Evolutionary conservation across 2,888 invertebrate genomes (phyloP), one percentile per base, ranked within the genome.

Genomic region (Exocentrus adspersus): DNA sequence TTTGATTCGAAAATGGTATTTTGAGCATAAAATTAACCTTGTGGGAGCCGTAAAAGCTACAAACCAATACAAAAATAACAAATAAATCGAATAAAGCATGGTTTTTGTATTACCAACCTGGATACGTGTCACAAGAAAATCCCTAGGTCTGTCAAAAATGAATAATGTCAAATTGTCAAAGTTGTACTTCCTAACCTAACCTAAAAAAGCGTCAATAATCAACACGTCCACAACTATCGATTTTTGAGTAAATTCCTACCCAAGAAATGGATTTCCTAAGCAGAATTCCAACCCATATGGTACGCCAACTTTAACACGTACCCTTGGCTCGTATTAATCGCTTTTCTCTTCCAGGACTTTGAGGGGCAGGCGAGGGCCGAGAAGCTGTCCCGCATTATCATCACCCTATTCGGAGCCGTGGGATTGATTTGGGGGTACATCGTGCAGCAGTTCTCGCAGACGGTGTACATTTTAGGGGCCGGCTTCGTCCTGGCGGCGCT

Each of bases 371-470:
- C 91, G 10, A 90, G 90, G 80, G 96, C 97, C 1, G 97, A 97
- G 81, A 92, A 90, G 78, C 84, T 94, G 59, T 97, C 95, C 46
- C 88, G 97, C 78, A 89, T 94, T 10, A 96, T 97, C 58, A 94
- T 97, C 64, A 90, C 94, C 7, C 80, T 95, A 45, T 97, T 96
- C 85, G 96, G 95, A 65, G 92, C 90, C 68, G 93, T 96, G 57
- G 97, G 97, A 6, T 87, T 97, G 60, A 85, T 92, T 58, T 96
- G 95, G 93, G 97, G 97, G 37, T 97, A 94, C 76, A 88, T 93
- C 52, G 94, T 95, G 70, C 97, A 97, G 81, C 95, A 97, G 81
- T 97, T 97, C 80, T 97, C 97, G 0, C 95, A 95, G 81, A 96
- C 97, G 1, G 93, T 97, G 24, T 95, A 95, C 77, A 94, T 97